Evolutionary conservation across 64 coral and sea anemone genomes (phyloP), one percentile per base, ranked within the genome.

Genomic region (Porites australiensis): DNA sequence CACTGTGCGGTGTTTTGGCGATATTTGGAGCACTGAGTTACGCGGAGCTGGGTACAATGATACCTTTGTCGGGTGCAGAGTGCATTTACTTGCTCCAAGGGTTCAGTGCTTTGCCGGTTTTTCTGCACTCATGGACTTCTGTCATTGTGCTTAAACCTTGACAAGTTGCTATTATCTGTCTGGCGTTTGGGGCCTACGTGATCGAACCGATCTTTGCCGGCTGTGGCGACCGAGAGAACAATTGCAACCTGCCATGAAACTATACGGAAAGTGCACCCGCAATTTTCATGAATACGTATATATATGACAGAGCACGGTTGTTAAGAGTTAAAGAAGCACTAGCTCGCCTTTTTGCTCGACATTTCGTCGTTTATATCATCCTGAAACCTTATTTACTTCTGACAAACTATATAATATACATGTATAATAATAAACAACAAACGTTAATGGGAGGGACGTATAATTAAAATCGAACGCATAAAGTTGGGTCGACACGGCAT

Each of bases 161-260:
- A 13, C 80, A 85, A 58, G 69, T 93, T 44, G 98, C 98, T 6
- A 94, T 99, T 5, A 96, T 99, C 59, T 87, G 90, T 19, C 86
- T 99, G 23, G 93, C 94, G 12, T 99, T 99, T 74, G 98, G 90
- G 9, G 87, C 90, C 14, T 99, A 99, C 60, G 83, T 96, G 54
- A 88, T 95, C 22, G 93, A 95, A 55, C 93, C 97, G 0, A 88
- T 98, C 77, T 98, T 94, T 19, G 94, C 97, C 2, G 94, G 93
- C 49, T 98, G 97, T 53, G 83, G 84, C 44, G 80, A 62, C 18
- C 47, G 79, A 43, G 12, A 12, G 10, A 89, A 95, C 64, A n/a
- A n/a, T 43, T 95, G 14, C 50, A 79, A 50, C 88, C 81, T 0
- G 47, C 91, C 6, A 79, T 89, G 3, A 95, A 95, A 23, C 61